Percentiles rank a stretch among this genome's conserved stretches.
Evolutionary conservation across 1,140 invertebrate species (phyloP).

Genomic region (Lerema accius): DNA sequence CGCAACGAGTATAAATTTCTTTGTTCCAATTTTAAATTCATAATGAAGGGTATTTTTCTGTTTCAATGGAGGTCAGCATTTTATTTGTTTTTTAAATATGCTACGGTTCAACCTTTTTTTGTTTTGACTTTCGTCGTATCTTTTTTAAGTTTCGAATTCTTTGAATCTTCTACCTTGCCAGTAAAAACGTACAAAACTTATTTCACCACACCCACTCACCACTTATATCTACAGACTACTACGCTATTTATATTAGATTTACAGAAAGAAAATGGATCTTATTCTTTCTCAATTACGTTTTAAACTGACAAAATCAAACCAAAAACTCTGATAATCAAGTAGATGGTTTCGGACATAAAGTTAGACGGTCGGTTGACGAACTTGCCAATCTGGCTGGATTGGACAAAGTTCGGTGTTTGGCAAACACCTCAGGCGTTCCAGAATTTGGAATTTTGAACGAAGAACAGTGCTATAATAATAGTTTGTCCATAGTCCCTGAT

Average conservation of each 20-base stretch:
- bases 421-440: conserved; percentile 43
- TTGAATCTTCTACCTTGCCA: too few relatives aligned
- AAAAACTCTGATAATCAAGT: conserved; percentile 41
- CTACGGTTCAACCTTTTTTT: background rate
- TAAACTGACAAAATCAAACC: conserved; percentile 21
- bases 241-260: too few relatives aligned
- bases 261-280: too few relatives aligned
- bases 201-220: too few relatives aligned
- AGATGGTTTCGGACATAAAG: conserved; percentile 40
- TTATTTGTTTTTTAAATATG: background rate
- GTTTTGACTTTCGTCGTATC: background rate
- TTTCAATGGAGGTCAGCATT: background rate
- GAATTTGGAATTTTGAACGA: conserved; percentile 2
- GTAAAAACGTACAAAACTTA: too few relatives aligned
- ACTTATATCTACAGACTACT: too few relatives aligned
- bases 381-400: conserved; percentile 43
- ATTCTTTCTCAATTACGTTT: background rate
- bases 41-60: background rate
- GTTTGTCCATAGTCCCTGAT: background rate
- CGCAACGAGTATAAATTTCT: background rate
- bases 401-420: conserved; percentile 41
- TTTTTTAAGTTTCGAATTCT: too few relatives aligned
- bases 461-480: conserved; percentile 2
- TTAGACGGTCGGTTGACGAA: conserved; percentile 42
- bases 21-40: conserved; percentile 1